Evolutionary conservation across 2,888 invertebrate genomes (phyloP).

Genomic region (Podotricha telesiphe): DNA sequence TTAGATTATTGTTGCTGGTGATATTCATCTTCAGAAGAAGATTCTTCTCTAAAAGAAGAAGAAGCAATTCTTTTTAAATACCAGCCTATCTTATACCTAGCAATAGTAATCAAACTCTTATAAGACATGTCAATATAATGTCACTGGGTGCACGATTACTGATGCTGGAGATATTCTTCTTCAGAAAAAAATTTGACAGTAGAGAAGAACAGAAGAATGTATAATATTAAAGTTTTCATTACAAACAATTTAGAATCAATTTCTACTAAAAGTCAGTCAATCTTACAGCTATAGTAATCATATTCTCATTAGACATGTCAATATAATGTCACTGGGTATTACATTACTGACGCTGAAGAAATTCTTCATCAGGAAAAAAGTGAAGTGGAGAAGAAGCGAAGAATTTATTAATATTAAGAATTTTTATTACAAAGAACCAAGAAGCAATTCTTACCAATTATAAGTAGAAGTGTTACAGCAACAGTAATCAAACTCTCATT

Average conservation of each 20-base stretch:
- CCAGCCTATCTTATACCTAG: not conserved
- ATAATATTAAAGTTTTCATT: too few relatives aligned
- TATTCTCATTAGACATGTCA: constrained; percentile 43
- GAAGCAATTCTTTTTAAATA: constrained; percentile 35
- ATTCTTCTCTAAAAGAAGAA: not conserved
- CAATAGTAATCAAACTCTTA: not conserved
- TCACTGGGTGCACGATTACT: constrained; percentile 18
- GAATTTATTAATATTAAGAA: not conserved
- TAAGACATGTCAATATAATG: constrained; percentile 4
- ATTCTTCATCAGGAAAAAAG: not conserved
- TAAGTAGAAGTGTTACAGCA: constrained; percentile 22
- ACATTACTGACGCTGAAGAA: constrained; percentile 38
- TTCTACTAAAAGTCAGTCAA: constrained; percentile 34
- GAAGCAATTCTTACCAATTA: constrained; percentile 33
- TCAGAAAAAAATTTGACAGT: not conserved
- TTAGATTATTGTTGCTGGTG: constrained; percentile 17
- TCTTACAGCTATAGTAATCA: constrained; percentile 34
- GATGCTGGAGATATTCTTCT: constrained; percentile 13
- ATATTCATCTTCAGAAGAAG: not conserved
- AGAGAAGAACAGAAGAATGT: not conserved
- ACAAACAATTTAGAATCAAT: not conserved
- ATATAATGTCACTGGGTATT: constrained; percentile 42
- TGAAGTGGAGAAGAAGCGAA: not conserved
- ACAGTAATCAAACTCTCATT: constrained; percentile 43
- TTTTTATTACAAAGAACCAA: too few relatives aligned